A percentile compares a stretch with the other conserved stretches of the same genome.
Evolutionary conservation across 2,888 invertebrate genomes (phyloP).

Genomic region (Ischnura elegans): DNA sequence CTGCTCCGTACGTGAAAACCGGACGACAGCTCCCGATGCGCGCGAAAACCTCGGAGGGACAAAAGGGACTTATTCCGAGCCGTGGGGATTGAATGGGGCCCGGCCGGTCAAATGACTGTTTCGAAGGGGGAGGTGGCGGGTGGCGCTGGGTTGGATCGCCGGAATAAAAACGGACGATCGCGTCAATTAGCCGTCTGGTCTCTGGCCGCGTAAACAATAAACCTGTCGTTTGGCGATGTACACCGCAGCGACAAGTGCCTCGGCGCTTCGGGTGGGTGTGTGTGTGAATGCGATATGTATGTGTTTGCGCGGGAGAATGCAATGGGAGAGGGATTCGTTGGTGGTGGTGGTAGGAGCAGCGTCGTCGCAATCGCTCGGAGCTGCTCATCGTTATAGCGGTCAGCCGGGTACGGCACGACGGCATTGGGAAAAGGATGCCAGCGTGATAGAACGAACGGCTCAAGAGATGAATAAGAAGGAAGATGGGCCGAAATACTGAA

Average conservation of each 20-base stretch:
- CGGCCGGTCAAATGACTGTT: not conserved
- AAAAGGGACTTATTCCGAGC: not conserved
- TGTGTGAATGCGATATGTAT: not conserved
- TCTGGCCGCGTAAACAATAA: slow-evolving; percentile 57
- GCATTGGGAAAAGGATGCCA: not conserved
- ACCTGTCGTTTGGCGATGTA: slow-evolving; percentile 55
- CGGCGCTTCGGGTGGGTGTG: not conserved
- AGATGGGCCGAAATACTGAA: not conserved
- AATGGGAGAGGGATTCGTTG: not conserved
- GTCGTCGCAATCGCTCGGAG: not conserved
- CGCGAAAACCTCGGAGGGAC: not conserved
- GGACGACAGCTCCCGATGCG: not conserved
- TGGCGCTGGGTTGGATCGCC: not conserved
- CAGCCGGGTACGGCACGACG: not conserved
- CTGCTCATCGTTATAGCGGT: slow-evolving; percentile 40
- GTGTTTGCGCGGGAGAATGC: not conserved
- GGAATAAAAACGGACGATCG: not conserved
- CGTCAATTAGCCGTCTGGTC: slow-evolving; percentile 54
- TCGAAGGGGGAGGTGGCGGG: not conserved
- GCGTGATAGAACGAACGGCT: too few relatives aligned
- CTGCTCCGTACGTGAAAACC: not conserved
- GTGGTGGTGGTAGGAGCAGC: not conserved
- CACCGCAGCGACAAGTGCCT: not conserved
- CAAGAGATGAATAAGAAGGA: not conserved
- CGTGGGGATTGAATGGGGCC: not conserved